These are phyloP conservation scores for Laspeyria flexula DNA, from an alignment of 2,888 invertebrate species.

Conservation along the genomic window DNA sequence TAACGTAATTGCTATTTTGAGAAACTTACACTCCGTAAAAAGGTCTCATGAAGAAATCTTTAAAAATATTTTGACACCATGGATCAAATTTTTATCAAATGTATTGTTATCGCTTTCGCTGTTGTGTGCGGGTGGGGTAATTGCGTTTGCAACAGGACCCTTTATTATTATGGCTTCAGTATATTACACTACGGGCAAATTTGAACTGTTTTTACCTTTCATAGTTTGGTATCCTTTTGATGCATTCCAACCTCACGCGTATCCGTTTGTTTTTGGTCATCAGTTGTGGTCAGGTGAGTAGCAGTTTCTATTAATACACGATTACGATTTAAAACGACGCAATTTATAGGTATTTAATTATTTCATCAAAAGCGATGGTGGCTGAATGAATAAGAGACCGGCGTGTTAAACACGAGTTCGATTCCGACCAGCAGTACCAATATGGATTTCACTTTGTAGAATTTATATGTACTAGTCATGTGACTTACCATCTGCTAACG, in stretches of 20 bases:
- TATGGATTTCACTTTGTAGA: no score
- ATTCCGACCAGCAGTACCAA: no score
- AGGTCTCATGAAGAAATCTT: constrained; percentile 10
- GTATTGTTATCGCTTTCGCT: constrained; percentile 33
- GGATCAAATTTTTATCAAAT: constrained; percentile 34
- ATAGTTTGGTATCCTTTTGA: constrained; percentile 61
- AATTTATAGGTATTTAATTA: no score
- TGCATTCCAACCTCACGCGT: constrained; percentile 43
- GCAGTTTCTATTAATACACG: background rate
- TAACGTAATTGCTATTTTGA: constrained; percentile 45
- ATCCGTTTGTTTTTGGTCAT: constrained; percentile 51
- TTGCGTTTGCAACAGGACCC: constrained; percentile 49
- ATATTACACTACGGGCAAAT: constrained; percentile 49
- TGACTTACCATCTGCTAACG: no score
- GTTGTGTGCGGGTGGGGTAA: constrained; percentile 22
- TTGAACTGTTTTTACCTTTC: constrained; percentile 55
- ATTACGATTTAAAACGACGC: no score
- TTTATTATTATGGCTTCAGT: constrained; percentile 36
- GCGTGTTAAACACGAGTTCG: no score
- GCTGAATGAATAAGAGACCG: no score
- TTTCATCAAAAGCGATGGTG: no score
- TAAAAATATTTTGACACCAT: constrained; percentile 22
- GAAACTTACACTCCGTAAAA: constrained; percentile 24
- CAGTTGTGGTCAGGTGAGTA: constrained; percentile 55
- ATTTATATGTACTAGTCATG: no score